A percentile compares a stretch with the other conserved stretches of the same genome.
Conservation (phyloP, 2,888 invertebrate genomes). For the Philhelius pedissequus region DNA sequence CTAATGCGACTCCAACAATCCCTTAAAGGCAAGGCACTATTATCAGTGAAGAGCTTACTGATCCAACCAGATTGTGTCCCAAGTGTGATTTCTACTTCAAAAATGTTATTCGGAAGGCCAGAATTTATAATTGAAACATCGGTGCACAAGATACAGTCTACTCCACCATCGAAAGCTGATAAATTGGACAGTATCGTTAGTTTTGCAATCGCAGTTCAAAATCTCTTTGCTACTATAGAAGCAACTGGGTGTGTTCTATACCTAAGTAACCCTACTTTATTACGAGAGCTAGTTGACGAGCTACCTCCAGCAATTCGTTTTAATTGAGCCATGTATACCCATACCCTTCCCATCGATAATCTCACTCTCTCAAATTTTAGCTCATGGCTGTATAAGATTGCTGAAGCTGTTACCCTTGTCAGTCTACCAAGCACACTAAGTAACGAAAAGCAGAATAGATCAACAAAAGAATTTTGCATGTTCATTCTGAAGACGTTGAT, state of each 20-base stretch:
- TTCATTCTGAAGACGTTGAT: not conserved
- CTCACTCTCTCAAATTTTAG: conserved; percentile 28
- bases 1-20: not conserved
- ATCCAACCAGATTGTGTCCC: conserved; percentile 33
- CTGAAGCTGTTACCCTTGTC: conserved; percentile 43
- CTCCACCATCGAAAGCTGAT: no score
- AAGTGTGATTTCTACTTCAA: no score
- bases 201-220: no score
- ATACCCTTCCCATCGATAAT: not conserved
- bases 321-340: conserved; percentile 19
- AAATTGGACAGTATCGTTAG: no score
- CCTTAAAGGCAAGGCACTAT: not conserved
- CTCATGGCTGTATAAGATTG: conserved; percentile 50
- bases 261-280: no score
- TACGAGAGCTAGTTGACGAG: not conserved
- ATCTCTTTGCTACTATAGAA: no score
- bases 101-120: no score
- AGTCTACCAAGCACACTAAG: not conserved
- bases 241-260: no score
- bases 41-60: conserved; percentile 22
- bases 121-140: no score
- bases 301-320: conserved; percentile 9
- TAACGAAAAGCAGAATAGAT: not conserved
- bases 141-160: not conserved
- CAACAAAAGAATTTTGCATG: not conserved